Evolutionary conservation across 2,113 vertebrate species (phyloP), one percentile per base, ranked within the genome.

Genomic region (Eublepharis macularius): DNA sequence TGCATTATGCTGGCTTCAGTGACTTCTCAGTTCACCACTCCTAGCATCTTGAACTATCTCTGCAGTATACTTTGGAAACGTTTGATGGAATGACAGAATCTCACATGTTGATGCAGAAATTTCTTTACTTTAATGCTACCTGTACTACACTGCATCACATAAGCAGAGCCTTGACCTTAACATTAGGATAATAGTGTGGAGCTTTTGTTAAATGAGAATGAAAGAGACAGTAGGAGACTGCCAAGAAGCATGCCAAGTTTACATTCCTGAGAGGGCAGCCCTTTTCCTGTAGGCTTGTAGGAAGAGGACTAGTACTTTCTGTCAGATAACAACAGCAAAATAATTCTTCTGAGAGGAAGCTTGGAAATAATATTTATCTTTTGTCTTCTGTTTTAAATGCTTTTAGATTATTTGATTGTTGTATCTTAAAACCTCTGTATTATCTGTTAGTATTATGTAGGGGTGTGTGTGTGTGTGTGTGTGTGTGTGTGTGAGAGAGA

Each of bases 201-300:
- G 92, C 94, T 91, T 85, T 89, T 88, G 88, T 91, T 93, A 94
- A 88, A 90, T 82, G 83, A 69, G 83, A 80, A 88, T 80, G 82
- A 57, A 45, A 17, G 12, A 82, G 86, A 83, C 79, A 88, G 60
- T 76, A 78, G 81, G 89, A 87, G 89, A 85, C 85, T 88, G 80
- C 73, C 90, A 80, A 91, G 88, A 86, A 69, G 89, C 80, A 76
- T 90, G 95, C 95, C 93, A 92, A 96, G 91, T 95, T 95, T 95
- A 93, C 93, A 93, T 93, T 95, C 93, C 91, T 95, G 57, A 21
- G 77, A 93, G 91, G 92, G 87, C 93, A 95, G 89, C 89, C 89
- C 26, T 70, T 12, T 94, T 94, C 92, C 45, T 77, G 87, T 93
- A 76, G 60, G 88, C 83, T 54, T 0, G 54, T 26, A 85, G 92